A percentile compares a stretch with the other conserved stretches of the same genome.
Conservation (phyloP, 2,888 invertebrate genomes). For the Cheilosia urbana region DNA sequence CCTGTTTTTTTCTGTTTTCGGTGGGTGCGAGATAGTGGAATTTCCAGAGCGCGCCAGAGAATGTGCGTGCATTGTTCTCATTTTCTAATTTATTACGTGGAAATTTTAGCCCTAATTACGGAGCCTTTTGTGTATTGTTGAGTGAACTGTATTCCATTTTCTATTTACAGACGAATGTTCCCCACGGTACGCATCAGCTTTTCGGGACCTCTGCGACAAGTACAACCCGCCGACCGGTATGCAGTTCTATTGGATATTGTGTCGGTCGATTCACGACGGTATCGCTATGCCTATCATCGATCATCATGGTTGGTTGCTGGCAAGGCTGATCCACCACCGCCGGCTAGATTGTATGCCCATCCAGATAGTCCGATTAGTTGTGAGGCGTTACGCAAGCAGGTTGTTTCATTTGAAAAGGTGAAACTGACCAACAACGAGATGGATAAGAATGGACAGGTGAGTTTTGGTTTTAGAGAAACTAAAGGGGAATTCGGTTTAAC, state of each 20-base stretch:
- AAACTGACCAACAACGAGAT: slow-evolving; percentile 99
- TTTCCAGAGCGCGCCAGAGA: slow-evolving; percentile 17
- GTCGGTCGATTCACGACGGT: slow-evolving; percentile 97
- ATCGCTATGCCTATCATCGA: slow-evolving; percentile 98
- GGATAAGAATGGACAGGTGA: slow-evolving; percentile 97
- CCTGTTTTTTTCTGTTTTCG: slow-evolving; percentile 9
- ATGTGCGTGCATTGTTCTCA: slow-evolving; percentile 75
- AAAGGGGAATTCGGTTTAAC: background rate
- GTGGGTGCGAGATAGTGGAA: slow-evolving; percentile 65
- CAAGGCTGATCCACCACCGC: slow-evolving; percentile 98
- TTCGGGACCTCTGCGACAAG: slow-evolving; percentile 86
- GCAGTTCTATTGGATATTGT: slow-evolving; percentile 98
- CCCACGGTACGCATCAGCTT: slow-evolving; percentile 98
- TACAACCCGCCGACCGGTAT: slow-evolving; percentile 93
- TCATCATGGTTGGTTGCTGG: slow-evolving; percentile 99
- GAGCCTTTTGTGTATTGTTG: slow-evolving; percentile 11
- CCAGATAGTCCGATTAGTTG: slow-evolving; percentile 98
- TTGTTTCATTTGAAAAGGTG: slow-evolving; percentile 99
- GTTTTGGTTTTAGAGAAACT: slow-evolving; percentile 79
- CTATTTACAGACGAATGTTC: slow-evolving; percentile 95
- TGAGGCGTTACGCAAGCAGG: slow-evolving; percentile 97
- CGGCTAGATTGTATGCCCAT: slow-evolving; percentile 96
- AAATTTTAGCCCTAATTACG: slow-evolving; percentile 66
- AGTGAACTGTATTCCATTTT: slow-evolving; percentile 26
- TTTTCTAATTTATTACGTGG: slow-evolving; percentile 69